A percentile compares a stretch with the other conserved stretches of the same genome.
Conservation (phyloP, 2,113 vertebrate genomes). For the Otis tarda region DNA sequence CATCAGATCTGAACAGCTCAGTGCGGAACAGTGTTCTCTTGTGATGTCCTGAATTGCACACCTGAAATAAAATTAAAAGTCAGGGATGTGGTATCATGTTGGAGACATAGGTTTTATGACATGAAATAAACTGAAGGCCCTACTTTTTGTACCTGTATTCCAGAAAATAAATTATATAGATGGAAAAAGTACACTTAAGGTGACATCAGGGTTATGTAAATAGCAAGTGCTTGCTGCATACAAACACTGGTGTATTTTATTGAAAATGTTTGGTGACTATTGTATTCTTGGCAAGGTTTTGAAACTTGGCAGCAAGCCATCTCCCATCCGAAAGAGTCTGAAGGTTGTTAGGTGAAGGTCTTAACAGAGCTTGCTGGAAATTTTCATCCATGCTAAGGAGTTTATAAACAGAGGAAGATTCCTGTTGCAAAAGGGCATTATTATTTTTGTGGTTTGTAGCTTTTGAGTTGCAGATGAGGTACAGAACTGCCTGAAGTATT, state of each 20-base stretch:
- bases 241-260: not conserved
- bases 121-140: not conserved
- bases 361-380: not conserved
- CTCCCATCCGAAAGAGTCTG: not conserved
- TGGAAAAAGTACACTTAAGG: not conserved
- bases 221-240: not conserved
- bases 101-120: not conserved
- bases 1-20: not conserved
- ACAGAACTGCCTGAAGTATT: not conserved
- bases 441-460: not conserved
- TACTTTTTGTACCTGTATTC: not conserved
- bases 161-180: not conserved
- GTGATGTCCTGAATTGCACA: not conserved
- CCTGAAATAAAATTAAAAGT: not conserved
- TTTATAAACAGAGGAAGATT: not conserved
- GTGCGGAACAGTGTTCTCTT: not conserved
- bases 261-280: not conserved
- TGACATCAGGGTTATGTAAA: not conserved
- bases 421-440: not conserved
- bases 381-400: not conserved
- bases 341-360: not conserved
- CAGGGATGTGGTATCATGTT: not conserved
- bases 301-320: not conserved
- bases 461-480: not conserved
- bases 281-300: not conserved